Evolutionary conservation across 2,113 vertebrate species (phyloP).

Genomic region (Strix aluco): DNA sequence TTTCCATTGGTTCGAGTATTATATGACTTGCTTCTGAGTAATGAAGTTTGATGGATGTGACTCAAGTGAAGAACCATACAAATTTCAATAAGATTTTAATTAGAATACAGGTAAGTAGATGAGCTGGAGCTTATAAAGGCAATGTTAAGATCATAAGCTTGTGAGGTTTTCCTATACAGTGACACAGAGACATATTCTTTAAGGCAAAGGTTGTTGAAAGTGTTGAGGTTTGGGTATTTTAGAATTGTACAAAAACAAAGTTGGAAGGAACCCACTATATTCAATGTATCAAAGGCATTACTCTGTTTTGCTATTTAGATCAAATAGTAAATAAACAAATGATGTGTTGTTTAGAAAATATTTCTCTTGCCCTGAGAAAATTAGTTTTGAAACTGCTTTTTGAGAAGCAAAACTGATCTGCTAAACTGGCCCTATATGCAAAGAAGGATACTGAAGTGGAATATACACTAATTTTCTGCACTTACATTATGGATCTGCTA

Average conservation of each 20-base stretch:
- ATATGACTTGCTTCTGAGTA: neutral
- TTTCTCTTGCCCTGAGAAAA: neutral
- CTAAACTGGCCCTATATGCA: neutral
- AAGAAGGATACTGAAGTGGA: neutral
- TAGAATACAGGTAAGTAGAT: neutral
- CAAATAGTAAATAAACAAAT: neutral
- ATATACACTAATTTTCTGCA: neutral
- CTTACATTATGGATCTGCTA: neutral
- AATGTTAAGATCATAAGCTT: neutral
- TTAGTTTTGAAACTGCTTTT: neutral
- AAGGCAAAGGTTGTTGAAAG: neutral
- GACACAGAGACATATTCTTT: neutral
- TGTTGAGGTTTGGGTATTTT: neutral
- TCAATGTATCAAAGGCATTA: neutral
- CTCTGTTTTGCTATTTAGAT: neutral
- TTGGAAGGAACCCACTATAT: neutral
- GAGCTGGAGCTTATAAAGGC: neutral
- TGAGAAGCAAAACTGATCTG: neutral
- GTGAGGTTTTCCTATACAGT: neutral
- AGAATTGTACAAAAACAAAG: neutral
- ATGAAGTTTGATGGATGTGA: neutral
- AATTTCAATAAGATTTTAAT: neutral
- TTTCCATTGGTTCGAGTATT: neutral
- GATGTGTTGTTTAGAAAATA: neutral
- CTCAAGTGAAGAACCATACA: neutral